These are phyloP conservation scores for Heliornis fulica DNA, from an alignment of 2,113 vertebrate species.

Conservation along the genomic window DNA sequence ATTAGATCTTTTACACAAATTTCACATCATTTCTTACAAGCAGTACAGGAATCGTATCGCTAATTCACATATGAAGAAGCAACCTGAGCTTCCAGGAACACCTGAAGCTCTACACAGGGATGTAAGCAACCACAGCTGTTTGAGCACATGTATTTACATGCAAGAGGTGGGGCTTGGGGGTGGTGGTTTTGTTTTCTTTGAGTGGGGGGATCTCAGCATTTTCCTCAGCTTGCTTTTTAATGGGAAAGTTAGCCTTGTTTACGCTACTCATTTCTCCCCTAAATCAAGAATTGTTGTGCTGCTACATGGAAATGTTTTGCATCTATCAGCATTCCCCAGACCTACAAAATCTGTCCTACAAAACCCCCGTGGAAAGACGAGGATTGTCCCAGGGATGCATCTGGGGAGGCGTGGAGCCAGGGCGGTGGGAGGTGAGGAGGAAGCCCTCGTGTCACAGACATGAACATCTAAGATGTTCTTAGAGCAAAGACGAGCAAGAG, in stretches of 20 bases:
- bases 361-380: accelerated
- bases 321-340: neutral
- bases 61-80: neutral
- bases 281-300: neutral
- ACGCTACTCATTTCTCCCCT: neutral
- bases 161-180: neutral
- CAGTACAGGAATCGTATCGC: neutral
- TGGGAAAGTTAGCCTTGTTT: neutral
- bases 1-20: slow-evolving; percentile 20
- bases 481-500: neutral
- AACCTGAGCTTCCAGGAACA: neutral
- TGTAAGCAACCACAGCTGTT: neutral
- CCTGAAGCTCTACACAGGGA: neutral
- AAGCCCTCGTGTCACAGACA: neutral
- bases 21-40: neutral
- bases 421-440: neutral
- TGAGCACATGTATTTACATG: neutral
- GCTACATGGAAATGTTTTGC: neutral
- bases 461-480: too few species aligned
- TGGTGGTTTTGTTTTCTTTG: neutral
- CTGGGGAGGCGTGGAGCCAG: neutral
- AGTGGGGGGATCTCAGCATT: neutral
- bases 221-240: neutral
- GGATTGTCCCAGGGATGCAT: neutral
- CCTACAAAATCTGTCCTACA: neutral